Evolutionary conservation across 2,888 invertebrate species (phyloP).

Genomic region (Ametastegia equiseti): DNA sequence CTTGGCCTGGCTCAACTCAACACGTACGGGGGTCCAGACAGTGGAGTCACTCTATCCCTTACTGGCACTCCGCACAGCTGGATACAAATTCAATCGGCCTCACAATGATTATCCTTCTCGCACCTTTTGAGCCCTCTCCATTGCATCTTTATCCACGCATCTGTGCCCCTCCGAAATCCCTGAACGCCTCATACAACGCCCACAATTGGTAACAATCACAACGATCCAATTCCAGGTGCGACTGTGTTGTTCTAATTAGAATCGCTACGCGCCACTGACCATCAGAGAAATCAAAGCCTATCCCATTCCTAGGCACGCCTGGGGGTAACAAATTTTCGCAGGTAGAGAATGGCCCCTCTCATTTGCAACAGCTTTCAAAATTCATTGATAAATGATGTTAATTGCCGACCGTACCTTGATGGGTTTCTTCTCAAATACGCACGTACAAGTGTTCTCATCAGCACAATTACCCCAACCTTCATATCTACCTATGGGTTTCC

Average conservation of each 20-base stretch:
- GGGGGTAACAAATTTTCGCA: not conserved
- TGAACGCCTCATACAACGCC: constrained; percentile 24
- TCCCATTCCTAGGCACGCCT: not conserved
- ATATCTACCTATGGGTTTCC: not conserved
- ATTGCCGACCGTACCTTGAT: not conserved
- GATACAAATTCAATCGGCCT: constrained; percentile 49
- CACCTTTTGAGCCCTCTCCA: constrained; percentile 42
- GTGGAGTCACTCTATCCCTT: constrained; percentile 28
- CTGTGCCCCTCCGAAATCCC: constrained; percentile 24
- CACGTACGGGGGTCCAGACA: constrained; percentile 28
- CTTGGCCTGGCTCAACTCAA: constrained; percentile 15
- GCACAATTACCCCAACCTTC: not conserved
- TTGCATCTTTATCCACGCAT: constrained; percentile 32
- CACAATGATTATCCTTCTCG: constrained; percentile 43
- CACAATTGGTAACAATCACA: constrained; percentile 43
- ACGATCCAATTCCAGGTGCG: constrained; percentile 31
- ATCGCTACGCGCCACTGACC: constrained; percentile 7
- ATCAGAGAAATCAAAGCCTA: constrained; percentile 13
- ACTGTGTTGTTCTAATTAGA: constrained; percentile 38
- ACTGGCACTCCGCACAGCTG: constrained; percentile 33
- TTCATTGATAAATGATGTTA: not conserved
- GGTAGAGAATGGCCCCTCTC: not conserved
- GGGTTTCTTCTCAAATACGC: not conserved
- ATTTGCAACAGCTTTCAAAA: not conserved
- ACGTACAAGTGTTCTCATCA: not conserved